phyloP scores from a whole-genome alignment of 2,113 vertebrate genomes.

The Pangasianodon hypophthalmus region DNA sequence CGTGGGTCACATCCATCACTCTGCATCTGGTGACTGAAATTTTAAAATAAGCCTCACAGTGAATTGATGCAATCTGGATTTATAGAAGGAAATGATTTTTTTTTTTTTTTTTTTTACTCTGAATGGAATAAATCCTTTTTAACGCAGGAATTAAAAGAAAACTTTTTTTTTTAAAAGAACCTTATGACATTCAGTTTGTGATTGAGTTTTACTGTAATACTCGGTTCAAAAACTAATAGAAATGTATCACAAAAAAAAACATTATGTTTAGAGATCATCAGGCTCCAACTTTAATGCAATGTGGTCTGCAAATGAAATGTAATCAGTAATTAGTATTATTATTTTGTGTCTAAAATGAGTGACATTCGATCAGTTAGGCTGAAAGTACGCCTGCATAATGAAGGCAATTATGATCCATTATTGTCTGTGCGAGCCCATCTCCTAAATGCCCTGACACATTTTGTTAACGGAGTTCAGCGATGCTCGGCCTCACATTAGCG shows the following conservation, averaged over 20 bases:
- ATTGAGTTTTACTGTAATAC: neutral
- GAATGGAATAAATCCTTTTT: neutral
- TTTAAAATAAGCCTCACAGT: neutral
- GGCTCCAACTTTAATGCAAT: neutral
- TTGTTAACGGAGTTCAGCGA: conserved; percentile 16
- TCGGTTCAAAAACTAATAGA: neutral
- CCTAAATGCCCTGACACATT: conserved; percentile 37
- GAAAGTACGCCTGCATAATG: conserved; percentile 31
- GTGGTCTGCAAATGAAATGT: neutral
- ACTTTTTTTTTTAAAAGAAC: neutral
- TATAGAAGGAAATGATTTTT: neutral
- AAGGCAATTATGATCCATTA: conserved; percentile 41
- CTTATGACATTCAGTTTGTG: neutral
- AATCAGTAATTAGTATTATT: conserved; percentile 25
- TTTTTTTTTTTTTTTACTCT: neutral
- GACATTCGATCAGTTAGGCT: conserved; percentile 31
- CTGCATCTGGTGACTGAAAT: neutral
- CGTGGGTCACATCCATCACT: neutral
- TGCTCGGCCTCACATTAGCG: conserved; percentile 15
- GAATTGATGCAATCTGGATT: neutral
- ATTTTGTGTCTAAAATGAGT: conserved; percentile 13
- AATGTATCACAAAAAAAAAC: neutral
- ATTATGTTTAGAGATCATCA: neutral
- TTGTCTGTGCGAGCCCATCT: conserved; percentile 29
- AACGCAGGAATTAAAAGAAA: neutral